A percentile compares a stretch with the other conserved stretches of the same genome.
phyloP scores from a whole-genome alignment of 2,888 invertebrate genomes.

The Andrena haemorrhoa region DNA sequence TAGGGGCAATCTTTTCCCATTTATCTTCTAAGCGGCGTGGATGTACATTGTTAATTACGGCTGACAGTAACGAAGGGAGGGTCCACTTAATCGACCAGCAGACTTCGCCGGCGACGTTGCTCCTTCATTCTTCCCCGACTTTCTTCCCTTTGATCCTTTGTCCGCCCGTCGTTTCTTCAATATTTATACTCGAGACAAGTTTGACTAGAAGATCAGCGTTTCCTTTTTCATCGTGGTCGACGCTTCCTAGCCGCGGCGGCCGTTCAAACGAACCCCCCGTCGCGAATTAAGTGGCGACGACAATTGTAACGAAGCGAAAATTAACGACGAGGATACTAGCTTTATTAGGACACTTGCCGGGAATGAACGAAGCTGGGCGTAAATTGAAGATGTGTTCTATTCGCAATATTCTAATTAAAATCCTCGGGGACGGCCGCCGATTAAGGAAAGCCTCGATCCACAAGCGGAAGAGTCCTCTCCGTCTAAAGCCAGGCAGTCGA shows the following conservation, averaged over 20 bases:
- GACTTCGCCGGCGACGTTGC: slow-evolving; percentile 32
- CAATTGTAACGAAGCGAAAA: slow-evolving; percentile 24
- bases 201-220: slow-evolving; percentile 35
- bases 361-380: neutral
- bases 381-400: neutral
- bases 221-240: slow-evolving; percentile 41
- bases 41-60: slow-evolving; percentile 69
- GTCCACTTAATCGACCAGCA: slow-evolving; percentile 65
- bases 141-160: slow-evolving; percentile 64
- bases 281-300: slow-evolving; percentile 27
- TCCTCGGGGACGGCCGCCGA: neutral
- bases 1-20: slow-evolving; percentile 65
- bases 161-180: slow-evolving; percentile 38
- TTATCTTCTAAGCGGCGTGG: slow-evolving; percentile 67
- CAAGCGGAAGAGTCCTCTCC: neutral
- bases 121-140: slow-evolving; percentile 38
- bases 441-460: neutral
- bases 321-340: neutral
- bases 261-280: slow-evolving; percentile 22
- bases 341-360: neutral
- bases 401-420: neutral
- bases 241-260: slow-evolving; percentile 27
- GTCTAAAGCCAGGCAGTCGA: neutral
- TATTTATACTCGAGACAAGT: slow-evolving; percentile 54
- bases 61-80: slow-evolving; percentile 60